Percentiles rank a stretch among this genome's conserved stretches.
These are phyloP conservation scores for Meteorus colon DNA, from an alignment of 2,888 invertebrate genomes.

Conservation along the genomic window DNA sequence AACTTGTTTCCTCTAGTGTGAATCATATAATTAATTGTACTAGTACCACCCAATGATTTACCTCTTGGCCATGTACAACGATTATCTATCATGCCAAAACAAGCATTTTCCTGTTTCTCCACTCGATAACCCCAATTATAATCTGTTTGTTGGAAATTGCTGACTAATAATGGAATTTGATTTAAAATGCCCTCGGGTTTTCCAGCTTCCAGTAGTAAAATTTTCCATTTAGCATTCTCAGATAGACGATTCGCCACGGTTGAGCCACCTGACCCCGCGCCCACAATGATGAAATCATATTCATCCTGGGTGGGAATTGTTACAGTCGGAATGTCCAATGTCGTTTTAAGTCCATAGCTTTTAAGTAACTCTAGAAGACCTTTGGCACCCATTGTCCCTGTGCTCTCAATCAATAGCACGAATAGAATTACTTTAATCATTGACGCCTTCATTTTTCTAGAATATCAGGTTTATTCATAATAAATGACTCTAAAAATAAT, in stretches of 20 bases:
- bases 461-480: too few species aligned
- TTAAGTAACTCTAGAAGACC: slow-evolving; percentile 59
- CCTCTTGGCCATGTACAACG: slow-evolving; percentile 85
- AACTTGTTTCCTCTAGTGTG: slow-evolving; percentile 61
- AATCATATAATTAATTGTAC: slow-evolving; percentile 69
- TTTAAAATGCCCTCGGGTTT: slow-evolving; percentile 75
- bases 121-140: slow-evolving; percentile 84
- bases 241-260: slow-evolving; percentile 82
- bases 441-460: neutral
- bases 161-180: slow-evolving; percentile 77
- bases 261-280: slow-evolving; percentile 83
- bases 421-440: neutral
- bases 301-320: slow-evolving; percentile 67
- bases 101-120: slow-evolving; percentile 79
- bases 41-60: slow-evolving; percentile 67
- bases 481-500: too few species aligned
- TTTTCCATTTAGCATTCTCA: slow-evolving; percentile 77
- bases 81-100: slow-evolving; percentile 81
- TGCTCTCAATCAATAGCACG: neutral
- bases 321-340: slow-evolving; percentile 52
- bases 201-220: slow-evolving; percentile 81
- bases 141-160: slow-evolving; percentile 77
- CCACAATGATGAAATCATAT: slow-evolving; percentile 82
- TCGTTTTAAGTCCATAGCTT: slow-evolving; percentile 53
- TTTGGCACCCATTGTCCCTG: slow-evolving; percentile 19